Conservation (phyloP, 2,113 vertebrate species). For the Cyprinodon brontotheroides region DNA sequence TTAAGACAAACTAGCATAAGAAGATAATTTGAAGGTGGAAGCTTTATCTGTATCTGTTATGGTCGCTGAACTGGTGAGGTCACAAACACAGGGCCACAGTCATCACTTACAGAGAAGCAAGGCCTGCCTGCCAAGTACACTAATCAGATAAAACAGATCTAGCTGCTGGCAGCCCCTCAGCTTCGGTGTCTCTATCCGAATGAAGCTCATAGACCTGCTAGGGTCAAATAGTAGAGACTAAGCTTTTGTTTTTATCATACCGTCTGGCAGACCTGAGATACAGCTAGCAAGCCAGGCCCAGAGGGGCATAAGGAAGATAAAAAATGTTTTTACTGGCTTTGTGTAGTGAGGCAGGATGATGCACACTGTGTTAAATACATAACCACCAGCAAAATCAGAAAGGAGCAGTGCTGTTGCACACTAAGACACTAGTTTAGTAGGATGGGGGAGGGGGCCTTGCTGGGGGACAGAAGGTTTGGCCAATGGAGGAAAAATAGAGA, state of each 20-base stretch:
- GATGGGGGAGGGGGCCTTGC: constrained; percentile 28
- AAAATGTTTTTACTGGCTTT: constrained; percentile 37
- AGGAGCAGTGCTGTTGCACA: constrained; percentile 40
- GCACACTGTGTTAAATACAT: constrained; percentile 30
- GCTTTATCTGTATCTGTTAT: constrained; percentile 40
- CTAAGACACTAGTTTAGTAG: constrained; percentile 33
- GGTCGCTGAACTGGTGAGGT: constrained; percentile 25
- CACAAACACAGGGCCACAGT: constrained; percentile 39
- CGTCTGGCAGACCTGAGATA: constrained; percentile 29
- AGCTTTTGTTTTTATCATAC: constrained; percentile 48
- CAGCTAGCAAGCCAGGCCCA: constrained; percentile 28
- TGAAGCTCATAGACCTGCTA: constrained; percentile 49
- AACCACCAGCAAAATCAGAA: constrained; percentile 40
- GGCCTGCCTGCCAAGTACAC: constrained; percentile 27
- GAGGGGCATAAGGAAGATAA: constrained; percentile 15
- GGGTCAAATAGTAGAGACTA: constrained; percentile 36
- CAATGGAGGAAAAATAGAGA: constrained; percentile 29
- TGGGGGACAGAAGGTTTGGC: constrained; percentile 65
- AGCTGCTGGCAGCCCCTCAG: constrained; percentile 44
- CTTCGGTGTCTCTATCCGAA: constrained; percentile 41
- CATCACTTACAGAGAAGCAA: constrained; percentile 47
- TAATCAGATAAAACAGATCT: constrained; percentile 67
- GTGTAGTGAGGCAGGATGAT: constrained; percentile 17
- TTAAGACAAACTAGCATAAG: constrained; percentile 16
- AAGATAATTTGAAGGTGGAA: constrained; percentile 35